Percentiles rank a stretch among this genome's conserved stretches.
Evolutionary conservation across 2,888 invertebrate genomes (phyloP).

Genomic region (Portevinia maculata): DNA sequence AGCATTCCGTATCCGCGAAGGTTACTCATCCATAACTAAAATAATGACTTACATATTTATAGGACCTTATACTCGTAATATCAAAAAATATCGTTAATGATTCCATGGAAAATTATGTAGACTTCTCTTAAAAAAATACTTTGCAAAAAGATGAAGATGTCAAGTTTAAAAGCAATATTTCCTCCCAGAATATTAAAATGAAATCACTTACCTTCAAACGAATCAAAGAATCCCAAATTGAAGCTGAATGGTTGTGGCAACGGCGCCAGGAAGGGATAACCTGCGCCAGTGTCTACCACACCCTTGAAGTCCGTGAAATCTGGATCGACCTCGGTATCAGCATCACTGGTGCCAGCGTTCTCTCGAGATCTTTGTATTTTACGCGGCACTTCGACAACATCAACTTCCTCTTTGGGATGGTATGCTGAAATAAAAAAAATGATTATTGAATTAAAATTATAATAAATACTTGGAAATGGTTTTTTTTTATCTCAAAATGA

Average conservation of each 20-base stretch:
- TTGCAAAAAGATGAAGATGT: no score
- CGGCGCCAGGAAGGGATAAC: conserved; percentile 80
- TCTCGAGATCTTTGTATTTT: conserved; percentile 58
- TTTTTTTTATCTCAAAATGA: conserved; percentile 17
- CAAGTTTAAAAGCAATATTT: no score
- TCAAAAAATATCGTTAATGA: no score
- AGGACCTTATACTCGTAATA: no score
- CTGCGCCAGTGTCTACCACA: conserved; percentile 80
- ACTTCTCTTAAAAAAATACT: no score
- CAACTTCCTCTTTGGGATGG: conserved; percentile 80
- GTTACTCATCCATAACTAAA: no score
- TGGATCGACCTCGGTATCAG: conserved; percentile 75
- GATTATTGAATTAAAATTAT: conserved; percentile 8
- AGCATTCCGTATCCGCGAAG: no score
- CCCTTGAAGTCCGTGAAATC: conserved; percentile 80
- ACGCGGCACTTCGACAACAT: conserved; percentile 78
- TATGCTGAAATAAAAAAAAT: conserved; percentile 76
- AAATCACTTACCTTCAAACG: conserved; percentile 81
- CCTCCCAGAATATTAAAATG: background rate
- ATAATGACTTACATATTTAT: no score
- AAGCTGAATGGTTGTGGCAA: conserved; percentile 78
- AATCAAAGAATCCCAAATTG: conserved; percentile 80
- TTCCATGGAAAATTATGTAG: no score
- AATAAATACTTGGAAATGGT: background rate
- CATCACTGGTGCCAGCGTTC: conserved; percentile 54